A percentile compares a stretch with the other conserved stretches of the same genome.
phyloP scores from a whole-genome alignment of 2,888 invertebrate species.

The Odontocerum albicorne region DNA sequence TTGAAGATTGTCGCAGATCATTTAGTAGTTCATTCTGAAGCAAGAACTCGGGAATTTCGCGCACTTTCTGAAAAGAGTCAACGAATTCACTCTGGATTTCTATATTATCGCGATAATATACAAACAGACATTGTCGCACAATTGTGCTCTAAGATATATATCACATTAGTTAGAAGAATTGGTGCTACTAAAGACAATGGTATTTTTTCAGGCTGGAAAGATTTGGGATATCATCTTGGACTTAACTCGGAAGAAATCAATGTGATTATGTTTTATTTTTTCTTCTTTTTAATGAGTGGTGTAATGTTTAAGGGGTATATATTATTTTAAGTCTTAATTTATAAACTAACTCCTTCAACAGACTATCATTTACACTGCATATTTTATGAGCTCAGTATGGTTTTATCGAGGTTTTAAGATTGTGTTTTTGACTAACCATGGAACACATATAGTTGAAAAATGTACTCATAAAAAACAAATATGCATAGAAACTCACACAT shows the following conservation, averaged over 20 bases:
- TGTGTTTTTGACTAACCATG: too few species aligned
- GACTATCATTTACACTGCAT: too few species aligned
- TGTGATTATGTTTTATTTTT: slow-evolving; percentile 6
- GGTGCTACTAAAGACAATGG: slow-evolving; percentile 26
- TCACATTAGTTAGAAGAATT: slow-evolving; percentile 24
- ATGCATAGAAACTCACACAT: too few species aligned
- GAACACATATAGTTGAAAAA: too few species aligned
- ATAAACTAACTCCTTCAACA: too few species aligned
- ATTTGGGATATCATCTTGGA: slow-evolving; percentile 41
- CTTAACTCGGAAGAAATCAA: slow-evolving; percentile 42
- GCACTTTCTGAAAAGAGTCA: slow-evolving; percentile 15
- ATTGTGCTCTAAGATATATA: slow-evolving; percentile 28
- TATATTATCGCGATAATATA: slow-evolving; percentile 28
- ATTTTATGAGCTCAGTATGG: too few species aligned
- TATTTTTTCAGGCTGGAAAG: slow-evolving; percentile 41
- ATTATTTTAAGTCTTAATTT: too few species aligned
- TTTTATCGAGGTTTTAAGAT: too few species aligned
- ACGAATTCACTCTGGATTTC: slow-evolving; percentile 26
- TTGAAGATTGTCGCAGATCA: slow-evolving; percentile 6
- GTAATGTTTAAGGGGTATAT: background rate
- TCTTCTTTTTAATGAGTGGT: background rate
- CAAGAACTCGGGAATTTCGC: slow-evolving; percentile 11
- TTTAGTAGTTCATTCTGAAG: background rate
- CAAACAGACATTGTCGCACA: slow-evolving; percentile 23
- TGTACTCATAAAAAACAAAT: too few species aligned